Conservation (phyloP, 53 echinoderm and acorn worm genomes). For the Holothuria leucospilota region DNA sequence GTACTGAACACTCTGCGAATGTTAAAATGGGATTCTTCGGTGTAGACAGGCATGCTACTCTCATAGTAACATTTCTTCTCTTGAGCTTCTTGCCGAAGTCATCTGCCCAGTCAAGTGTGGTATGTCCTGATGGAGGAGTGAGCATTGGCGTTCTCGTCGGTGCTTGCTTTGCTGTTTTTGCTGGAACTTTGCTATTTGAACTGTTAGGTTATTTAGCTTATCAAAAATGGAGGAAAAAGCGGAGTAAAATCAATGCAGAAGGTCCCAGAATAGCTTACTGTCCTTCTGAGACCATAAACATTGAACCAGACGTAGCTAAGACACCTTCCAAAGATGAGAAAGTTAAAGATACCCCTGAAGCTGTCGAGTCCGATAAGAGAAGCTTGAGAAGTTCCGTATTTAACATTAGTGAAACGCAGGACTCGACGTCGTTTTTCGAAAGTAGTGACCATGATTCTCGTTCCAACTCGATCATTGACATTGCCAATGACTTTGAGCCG, state of each 20-base stretch:
- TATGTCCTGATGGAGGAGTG: slow-evolving; percentile 65
- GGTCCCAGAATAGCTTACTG: slow-evolving; percentile 4
- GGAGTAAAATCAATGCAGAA: background rate
- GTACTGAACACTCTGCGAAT: too few species aligned
- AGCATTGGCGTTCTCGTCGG: slow-evolving; percentile 71
- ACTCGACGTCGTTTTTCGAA: slow-evolving; percentile 16
- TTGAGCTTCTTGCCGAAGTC: too few species aligned
- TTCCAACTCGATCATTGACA: slow-evolving; percentile 28
- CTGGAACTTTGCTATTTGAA: slow-evolving; percentile 76
- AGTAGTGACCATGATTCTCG: background rate
- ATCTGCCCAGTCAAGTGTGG: slow-evolving; percentile 52
- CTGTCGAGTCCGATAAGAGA: background rate
- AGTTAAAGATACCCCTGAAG: background rate
- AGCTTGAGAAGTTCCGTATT: slow-evolving; percentile 3
- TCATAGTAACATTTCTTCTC: too few species aligned
- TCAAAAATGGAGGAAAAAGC: slow-evolving; percentile 72
- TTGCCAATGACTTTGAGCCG: slow-evolving; percentile 14
- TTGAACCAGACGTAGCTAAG: slow-evolving; percentile 4
- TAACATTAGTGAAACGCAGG: slow-evolving; percentile 8
- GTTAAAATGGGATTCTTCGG: too few species aligned
- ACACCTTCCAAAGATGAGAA: background rate
- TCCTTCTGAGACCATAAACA: slow-evolving; percentile 8
- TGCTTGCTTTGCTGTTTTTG: slow-evolving; percentile 76
- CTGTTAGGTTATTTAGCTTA: slow-evolving; percentile 75
- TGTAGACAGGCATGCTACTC: too few species aligned